Conservation (phyloP, 2,888 invertebrate species). For the Drosophila hamatofila region DNA sequence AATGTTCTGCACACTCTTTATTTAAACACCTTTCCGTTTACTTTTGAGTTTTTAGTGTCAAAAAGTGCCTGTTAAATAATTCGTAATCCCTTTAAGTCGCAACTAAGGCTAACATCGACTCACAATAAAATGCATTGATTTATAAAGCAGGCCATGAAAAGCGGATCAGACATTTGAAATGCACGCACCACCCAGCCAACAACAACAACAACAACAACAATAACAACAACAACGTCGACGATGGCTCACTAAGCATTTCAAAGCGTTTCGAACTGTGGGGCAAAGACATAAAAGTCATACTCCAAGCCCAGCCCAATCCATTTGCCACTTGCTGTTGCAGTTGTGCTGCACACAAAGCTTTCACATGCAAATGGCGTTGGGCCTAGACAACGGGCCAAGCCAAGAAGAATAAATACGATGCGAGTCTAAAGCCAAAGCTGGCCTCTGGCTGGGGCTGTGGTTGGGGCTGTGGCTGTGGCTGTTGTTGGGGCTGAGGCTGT, state of each 20-base stretch:
- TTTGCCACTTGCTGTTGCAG: slow-evolving; percentile 38
- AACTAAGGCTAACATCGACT: slow-evolving; percentile 2
- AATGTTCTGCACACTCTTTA: background rate
- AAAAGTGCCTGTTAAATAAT: slow-evolving; percentile 24
- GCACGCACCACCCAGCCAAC: slow-evolving; percentile 18
- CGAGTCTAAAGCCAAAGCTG: slow-evolving; percentile 25
- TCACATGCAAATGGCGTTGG: slow-evolving; percentile 54
- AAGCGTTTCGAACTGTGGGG: slow-evolving; percentile 22
- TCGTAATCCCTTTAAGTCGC: slow-evolving; percentile 15
- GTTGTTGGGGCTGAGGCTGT: slow-evolving; percentile 6
- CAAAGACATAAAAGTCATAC: slow-evolving; percentile 33
- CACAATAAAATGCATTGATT: slow-evolving; percentile 30
- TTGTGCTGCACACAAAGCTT: slow-evolving; percentile 25
- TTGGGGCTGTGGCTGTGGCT: slow-evolving; percentile 4
- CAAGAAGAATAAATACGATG: slow-evolving; percentile 25
- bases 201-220: no score
- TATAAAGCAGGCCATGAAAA: slow-evolving; percentile 34
- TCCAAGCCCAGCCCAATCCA: slow-evolving; percentile 15
- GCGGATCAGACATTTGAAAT: slow-evolving; percentile 33
- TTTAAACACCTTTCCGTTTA: background rate
- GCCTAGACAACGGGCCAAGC: slow-evolving; percentile 23
- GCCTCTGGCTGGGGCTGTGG: slow-evolving; percentile 9
- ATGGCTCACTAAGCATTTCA: slow-evolving; percentile 45
- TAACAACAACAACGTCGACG: slow-evolving; percentile 15
- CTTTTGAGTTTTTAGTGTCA: slow-evolving; percentile 1